phyloP scores from a whole-genome alignment of 2,888 invertebrate species.

The Lydus trimaculatus region DNA sequence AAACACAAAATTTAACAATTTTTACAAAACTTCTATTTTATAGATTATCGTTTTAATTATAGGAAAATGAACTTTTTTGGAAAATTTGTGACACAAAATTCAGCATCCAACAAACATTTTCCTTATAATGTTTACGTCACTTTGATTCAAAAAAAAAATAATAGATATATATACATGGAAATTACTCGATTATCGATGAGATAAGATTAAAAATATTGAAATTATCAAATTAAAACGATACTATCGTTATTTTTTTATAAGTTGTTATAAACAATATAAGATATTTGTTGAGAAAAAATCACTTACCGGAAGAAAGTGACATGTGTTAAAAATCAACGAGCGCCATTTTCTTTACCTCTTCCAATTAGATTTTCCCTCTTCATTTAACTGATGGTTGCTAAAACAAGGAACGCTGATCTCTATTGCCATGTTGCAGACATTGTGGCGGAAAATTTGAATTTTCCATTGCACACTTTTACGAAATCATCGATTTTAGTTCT shows the following conservation, averaged over 20 bases:
- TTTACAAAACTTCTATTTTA: neutral
- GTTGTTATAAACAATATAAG: constrained; percentile 21
- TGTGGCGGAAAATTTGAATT: neutral
- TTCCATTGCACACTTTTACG: no score
- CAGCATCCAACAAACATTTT: constrained; percentile 16
- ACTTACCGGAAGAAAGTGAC: constrained; percentile 58
- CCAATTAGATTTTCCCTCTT: constrained; percentile 10
- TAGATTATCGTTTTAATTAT: no score
- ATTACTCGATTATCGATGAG: neutral
- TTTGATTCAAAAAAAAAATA: constrained; percentile 24
- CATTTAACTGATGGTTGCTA: neutral
- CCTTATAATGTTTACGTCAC: constrained; percentile 55
- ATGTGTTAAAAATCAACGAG: constrained; percentile 57
- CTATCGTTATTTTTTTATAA: constrained; percentile 18
- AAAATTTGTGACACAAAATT: constrained; percentile 1
- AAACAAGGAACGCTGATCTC: neutral
- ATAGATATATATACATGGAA: no score
- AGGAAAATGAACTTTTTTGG: neutral
- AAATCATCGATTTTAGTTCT: no score
- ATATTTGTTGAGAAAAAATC: constrained; percentile 18
- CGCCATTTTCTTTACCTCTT: constrained; percentile 53
- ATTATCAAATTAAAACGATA: constrained; percentile 14
- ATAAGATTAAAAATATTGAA: neutral
- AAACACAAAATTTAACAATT: constrained; percentile 7
- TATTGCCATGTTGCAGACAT: neutral